A percentile compares a stretch with the other conserved stretches of the same genome.
phyloP scores from a whole-genome alignment of 2,113 vertebrate species.

The Dinomys branickii region DNA sequence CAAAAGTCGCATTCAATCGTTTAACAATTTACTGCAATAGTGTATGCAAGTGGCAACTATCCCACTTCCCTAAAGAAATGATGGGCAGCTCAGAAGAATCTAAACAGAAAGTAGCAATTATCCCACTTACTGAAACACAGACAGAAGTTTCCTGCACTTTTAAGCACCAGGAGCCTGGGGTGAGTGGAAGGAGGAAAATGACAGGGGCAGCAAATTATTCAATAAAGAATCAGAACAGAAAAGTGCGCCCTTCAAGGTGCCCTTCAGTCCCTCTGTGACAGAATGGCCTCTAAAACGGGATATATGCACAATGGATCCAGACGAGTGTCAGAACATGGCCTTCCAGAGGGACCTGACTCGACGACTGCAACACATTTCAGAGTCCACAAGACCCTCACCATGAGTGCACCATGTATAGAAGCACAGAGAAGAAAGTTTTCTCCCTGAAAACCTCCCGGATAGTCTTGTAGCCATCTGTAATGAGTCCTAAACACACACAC shows the following conservation, averaged over 20 bases:
- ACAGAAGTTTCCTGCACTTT: neutral
- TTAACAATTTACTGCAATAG: neutral
- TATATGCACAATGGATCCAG: neutral
- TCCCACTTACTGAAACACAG: neutral
- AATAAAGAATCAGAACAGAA: neutral
- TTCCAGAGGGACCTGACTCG: neutral
- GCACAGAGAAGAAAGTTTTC: neutral
- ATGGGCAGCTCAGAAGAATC: neutral
- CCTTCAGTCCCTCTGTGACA: neutral
- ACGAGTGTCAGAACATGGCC: neutral
- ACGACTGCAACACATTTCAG: neutral
- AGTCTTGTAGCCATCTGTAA: neutral
- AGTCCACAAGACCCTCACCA: too few species aligned
- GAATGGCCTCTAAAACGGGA: neutral
- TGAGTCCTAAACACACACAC: neutral
- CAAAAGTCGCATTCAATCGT: neutral
- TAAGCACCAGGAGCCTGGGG: neutral
- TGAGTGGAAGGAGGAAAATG: neutral
- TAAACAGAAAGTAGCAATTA: neutral
- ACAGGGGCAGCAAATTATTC: neutral
- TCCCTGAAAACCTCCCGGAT: neutral
- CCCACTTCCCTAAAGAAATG: neutral
- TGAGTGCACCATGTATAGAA: fast-evolving
- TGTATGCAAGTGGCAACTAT: neutral
- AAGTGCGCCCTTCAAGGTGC: neutral